Conservation (phyloP, 2,113 vertebrate genomes). For the Rhagologus leucostigma region DNA sequence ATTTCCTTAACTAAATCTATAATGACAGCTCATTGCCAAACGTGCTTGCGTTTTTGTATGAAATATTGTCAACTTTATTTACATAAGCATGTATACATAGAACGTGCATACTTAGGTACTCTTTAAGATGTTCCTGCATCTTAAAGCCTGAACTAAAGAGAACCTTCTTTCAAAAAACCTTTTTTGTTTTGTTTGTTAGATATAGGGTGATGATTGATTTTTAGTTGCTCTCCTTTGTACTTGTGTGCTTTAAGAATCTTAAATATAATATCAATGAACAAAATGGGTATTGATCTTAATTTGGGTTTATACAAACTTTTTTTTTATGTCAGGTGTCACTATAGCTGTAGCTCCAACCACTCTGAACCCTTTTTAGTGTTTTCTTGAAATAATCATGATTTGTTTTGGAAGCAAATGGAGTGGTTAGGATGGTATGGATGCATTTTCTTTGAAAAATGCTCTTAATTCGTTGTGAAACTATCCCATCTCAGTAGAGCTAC, state of each 20-base stretch:
- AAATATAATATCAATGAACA: not conserved
- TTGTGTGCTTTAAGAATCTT: not conserved
- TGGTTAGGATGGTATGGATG: not conserved
- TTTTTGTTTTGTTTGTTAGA: not conserved
- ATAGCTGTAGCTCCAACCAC: not conserved
- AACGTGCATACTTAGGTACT: rapidly evolving
- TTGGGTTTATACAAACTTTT: not conserved
- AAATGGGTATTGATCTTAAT: not conserved
- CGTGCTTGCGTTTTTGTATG: not conserved
- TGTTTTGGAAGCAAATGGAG: not conserved
- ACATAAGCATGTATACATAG: not conserved
- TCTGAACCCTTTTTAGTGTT: not conserved
- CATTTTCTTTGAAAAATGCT: not conserved
- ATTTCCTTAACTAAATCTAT: not conserved
- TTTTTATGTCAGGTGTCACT: not conserved
- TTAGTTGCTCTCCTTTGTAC: not conserved
- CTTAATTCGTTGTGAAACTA: not conserved
- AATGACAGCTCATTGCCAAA: not conserved
- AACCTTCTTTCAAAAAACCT: not conserved
- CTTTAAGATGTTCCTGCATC: not conserved
- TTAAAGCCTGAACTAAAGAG: not conserved
- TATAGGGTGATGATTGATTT: not conserved
- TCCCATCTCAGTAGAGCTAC: not conserved
- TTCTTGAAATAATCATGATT: not conserved
- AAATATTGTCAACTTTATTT: not conserved